Conservation (phyloP, 2,888 invertebrate species). For the Chydorus sphaericus region DNA sequence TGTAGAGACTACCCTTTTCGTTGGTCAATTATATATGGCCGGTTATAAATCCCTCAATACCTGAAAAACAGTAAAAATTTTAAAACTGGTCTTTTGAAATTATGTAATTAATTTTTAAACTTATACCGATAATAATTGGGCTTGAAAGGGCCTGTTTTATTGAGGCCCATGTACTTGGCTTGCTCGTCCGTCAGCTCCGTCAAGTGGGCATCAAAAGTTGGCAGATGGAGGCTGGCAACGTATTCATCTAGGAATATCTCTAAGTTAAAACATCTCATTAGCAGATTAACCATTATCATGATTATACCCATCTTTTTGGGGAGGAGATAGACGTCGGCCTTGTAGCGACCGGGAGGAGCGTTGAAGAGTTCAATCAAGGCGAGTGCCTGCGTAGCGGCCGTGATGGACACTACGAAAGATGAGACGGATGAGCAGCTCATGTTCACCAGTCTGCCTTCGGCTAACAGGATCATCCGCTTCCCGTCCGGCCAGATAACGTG, state of each 20-base stretch:
- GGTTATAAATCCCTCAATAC: too few species aligned
- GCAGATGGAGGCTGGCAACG: conserved; percentile 89
- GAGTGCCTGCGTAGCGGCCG: conserved; percentile 80
- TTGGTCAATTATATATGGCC: too few species aligned
- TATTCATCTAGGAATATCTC: conserved; percentile 75
- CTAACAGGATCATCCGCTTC: conserved; percentile 80
- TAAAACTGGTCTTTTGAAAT: too few species aligned
- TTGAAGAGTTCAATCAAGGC: conserved; percentile 94
- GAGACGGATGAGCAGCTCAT: conserved; percentile 92
- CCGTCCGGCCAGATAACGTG: conserved; percentile 98
- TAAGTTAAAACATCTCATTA: not conserved
- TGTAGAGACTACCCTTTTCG: too few species aligned
- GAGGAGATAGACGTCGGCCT: conserved; percentile 89
- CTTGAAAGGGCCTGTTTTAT: conserved; percentile 96
- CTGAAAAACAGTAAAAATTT: too few species aligned
- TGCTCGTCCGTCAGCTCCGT: conserved; percentile 93
- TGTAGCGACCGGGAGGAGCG: conserved; percentile 86
- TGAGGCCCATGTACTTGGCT: conserved; percentile 91
- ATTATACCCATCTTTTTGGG: conserved; percentile 90
- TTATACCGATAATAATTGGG: conserved; percentile 92
- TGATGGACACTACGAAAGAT: conserved; percentile 94
- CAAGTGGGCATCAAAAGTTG: conserved; percentile 92
- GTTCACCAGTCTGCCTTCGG: conserved; percentile 91
- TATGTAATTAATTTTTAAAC: not conserved
- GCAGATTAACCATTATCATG: conserved; percentile 1